A percentile compares a stretch with the other conserved stretches of the same genome.
Evolutionary conservation across 2,888 invertebrate species (phyloP).

Genomic region (Stegana nigrithorax): DNA sequence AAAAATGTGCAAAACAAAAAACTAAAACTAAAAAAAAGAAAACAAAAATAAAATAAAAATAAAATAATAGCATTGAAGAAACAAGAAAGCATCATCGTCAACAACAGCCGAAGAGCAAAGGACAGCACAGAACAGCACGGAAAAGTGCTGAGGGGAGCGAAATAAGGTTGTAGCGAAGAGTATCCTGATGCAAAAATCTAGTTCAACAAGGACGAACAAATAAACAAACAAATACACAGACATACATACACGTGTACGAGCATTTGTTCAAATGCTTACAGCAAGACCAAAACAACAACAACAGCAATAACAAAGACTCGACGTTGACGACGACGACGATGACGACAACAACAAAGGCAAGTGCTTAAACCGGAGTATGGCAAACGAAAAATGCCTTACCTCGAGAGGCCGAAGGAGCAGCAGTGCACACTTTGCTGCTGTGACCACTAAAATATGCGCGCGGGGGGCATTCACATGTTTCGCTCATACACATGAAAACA

Average conservation of each 20-base stretch:
- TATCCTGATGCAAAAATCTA: constrained; percentile 15
- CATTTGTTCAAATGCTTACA: not conserved
- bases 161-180: not conserved
- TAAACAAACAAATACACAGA: not conserved
- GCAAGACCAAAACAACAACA: not conserved
- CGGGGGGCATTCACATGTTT: not conserved
- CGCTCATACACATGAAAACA: not conserved
- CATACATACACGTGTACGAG: not conserved
- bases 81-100: too few relatives aligned
- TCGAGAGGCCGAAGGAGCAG: too few relatives aligned
- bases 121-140: constrained; percentile 25
- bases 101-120: constrained; percentile 18
- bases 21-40: not conserved
- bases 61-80: not conserved
- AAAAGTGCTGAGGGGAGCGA: constrained; percentile 16
- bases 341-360: too few relatives aligned
- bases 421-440: too few relatives aligned
- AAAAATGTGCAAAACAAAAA: not conserved
- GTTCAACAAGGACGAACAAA: constrained; percentile 17
- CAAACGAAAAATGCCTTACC: too few relatives aligned
- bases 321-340: too few relatives aligned
- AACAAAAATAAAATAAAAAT: not conserved
- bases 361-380: too few relatives aligned
- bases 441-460: not conserved
- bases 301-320: not conserved